Base-by-base conservation (phyloP, 2,888 invertebrate species). In the Hymenopus coronatus region DNA sequence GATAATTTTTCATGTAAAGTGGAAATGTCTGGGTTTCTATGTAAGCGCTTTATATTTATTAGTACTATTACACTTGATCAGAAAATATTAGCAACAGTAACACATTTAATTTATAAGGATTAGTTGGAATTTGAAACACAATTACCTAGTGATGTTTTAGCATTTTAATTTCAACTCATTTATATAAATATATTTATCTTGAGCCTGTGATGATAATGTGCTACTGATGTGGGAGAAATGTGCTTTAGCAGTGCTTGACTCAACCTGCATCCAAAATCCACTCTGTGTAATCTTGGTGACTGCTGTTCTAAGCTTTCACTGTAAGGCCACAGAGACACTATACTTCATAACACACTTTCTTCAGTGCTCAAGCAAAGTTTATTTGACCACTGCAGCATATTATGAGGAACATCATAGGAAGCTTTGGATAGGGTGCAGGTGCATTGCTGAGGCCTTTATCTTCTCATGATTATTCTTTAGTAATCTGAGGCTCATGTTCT, bases 231-330 rank as follows among this genome's bases (percentile, higher is more conserved):
- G 27, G 87, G 27, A 27, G 82, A 40, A 82, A 33, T 82, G 83
- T 54, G 28, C 33, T 28, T 40, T 14, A 83, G 15, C 70, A 30
- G 27, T 83, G 88, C 84, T 87, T 82, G 88, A 88, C 88, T 88
- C 88, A 84, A 28, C 88, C 84, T 83, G 30, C 83, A 88, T 81
- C 86, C 20, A 30, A 14, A 54, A 28, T 82, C 88, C 33, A 27
- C 88, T 70, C 88, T 88, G 83, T 88, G 83, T 84, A 88, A 88
- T 88, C 88, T 88, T 88, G 88, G 88, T 88, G 88, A 82, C 27
- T 54, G 82, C 84, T 84, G 88, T 20, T 83, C 20, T 46, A 88
- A 25, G 88, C 28, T 25, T 27, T 88, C 20, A 84, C 88, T 88
- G 88, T 88, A 88, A 88, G 88, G 88, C 88, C 83, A 27, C 83